Conservation (phyloP, 2,888 invertebrate genomes). For the Polymixis lichenea region DNA sequence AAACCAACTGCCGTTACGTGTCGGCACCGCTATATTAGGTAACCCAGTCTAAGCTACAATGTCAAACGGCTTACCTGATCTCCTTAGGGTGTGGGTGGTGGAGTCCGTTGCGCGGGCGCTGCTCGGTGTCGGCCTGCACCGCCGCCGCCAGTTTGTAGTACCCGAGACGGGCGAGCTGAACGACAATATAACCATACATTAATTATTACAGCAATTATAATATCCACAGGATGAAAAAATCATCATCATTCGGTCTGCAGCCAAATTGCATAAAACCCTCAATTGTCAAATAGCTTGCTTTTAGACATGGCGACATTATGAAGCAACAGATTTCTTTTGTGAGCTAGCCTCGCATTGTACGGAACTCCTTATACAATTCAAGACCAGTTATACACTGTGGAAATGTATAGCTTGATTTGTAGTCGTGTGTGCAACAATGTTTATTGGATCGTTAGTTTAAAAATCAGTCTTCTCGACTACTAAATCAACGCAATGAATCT, state of each 20-base stretch:
- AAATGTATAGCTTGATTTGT: not conserved
- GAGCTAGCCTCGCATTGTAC: not conserved
- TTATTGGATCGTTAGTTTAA: constrained; percentile 6
- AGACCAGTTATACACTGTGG: not conserved
- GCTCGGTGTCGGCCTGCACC: constrained; percentile 83
- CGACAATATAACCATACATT: constrained; percentile 16
- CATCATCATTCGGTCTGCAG: not conserved
- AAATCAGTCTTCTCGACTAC: constrained; percentile 1
- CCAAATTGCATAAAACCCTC: not conserved
- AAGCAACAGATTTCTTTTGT: not conserved
- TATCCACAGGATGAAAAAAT: not conserved
- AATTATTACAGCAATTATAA: not conserved
- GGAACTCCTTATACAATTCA: not conserved
- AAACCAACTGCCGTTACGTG: not conserved
- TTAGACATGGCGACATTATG: not conserved
- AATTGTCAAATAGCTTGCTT: not conserved
- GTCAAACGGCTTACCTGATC: constrained; percentile 76
- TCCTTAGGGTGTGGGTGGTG: constrained; percentile 83
- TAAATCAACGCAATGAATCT: constrained; percentile 19
- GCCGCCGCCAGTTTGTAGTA: constrained; percentile 91
- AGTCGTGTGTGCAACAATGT: not conserved
- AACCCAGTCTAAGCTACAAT: not conserved
- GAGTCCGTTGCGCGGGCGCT: constrained; percentile 86
- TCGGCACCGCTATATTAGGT: not conserved
- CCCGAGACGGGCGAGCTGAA: constrained; percentile 92